Evolutionary conservation across 1,140 invertebrate genomes (phyloP).

Genomic region (Callitettix versicolor): DNA sequence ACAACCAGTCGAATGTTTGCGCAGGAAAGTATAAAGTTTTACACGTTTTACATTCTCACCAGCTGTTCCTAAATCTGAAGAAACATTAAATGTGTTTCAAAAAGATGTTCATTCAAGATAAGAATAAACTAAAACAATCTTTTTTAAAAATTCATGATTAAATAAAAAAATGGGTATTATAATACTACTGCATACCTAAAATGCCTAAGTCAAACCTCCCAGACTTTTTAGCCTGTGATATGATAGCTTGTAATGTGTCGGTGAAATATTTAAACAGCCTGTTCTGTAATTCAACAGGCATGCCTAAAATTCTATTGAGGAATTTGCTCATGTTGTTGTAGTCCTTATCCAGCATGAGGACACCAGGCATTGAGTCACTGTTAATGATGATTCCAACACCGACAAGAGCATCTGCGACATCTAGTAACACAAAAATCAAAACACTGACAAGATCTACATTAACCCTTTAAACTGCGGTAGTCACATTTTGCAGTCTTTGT

Average conservation of each 20-base stretch:
- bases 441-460: conserved; percentile 8
- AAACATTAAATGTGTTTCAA: too few species aligned
- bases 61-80: conserved; percentile 70
- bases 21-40: conserved; percentile 62
- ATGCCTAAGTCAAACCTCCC: conserved; percentile 81
- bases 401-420: conserved; percentile 79
- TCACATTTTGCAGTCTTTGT: too few species aligned
- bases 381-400: conserved; percentile 87
- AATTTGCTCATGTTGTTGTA: conserved; percentile 98
- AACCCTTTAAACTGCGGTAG: too few species aligned
- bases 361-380: conserved; percentile 64
- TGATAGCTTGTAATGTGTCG: conserved; percentile 80
- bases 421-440: conserved; percentile 40
- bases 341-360: conserved; percentile 83
- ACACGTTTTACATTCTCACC: conserved; percentile 75
- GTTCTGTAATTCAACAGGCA: conserved; percentile 95
- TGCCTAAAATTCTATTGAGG: conserved; percentile 92
- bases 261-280: conserved; percentile 95
- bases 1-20: conserved; percentile 78
- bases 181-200: conserved; percentile 46
- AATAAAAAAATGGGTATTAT: too few species aligned
- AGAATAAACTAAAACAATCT: too few species aligned
- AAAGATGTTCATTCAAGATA: too few species aligned
- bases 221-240: conserved; percentile 67
- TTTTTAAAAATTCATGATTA: too few species aligned